Conservation (phyloP, 2,113 vertebrate species). For the Poeciliopsis retropinna region DNA sequence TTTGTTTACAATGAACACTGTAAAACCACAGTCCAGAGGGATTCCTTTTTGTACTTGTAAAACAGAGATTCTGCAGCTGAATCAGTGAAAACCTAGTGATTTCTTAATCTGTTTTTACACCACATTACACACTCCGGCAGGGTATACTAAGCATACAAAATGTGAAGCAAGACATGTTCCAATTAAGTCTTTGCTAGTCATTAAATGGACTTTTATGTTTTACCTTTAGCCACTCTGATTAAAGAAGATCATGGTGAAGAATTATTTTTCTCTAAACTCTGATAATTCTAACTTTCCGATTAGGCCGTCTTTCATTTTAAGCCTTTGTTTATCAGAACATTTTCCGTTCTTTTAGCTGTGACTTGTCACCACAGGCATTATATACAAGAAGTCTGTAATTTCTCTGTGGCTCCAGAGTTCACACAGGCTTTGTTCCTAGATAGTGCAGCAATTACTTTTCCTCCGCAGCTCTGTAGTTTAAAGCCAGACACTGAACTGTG, state of each 20-base stretch:
- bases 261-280: background rate
- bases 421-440: background rate
- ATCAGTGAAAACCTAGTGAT: no score
- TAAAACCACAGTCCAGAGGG: no score
- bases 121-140: no score
- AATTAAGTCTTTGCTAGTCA: background rate
- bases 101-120: no score
- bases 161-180: background rate
- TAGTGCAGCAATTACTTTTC: background rate
- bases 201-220: background rate
- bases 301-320: background rate
- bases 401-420: no score
- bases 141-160: no score
- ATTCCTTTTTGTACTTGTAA: no score
- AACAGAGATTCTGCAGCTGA: no score
- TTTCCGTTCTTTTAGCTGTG: background rate
- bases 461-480: background rate
- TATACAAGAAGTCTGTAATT: background rate
- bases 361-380: background rate
- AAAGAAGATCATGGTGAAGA: background rate
- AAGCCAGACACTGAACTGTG: constrained; percentile 1
- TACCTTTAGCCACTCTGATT: background rate
- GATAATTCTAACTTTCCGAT: background rate
- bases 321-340: background rate
- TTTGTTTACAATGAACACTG: no score